Percentiles rank a stretch among this genome's conserved stretches.
Conservation (phyloP, 2,888 invertebrate genomes). For the Idaea straminata region DNA sequence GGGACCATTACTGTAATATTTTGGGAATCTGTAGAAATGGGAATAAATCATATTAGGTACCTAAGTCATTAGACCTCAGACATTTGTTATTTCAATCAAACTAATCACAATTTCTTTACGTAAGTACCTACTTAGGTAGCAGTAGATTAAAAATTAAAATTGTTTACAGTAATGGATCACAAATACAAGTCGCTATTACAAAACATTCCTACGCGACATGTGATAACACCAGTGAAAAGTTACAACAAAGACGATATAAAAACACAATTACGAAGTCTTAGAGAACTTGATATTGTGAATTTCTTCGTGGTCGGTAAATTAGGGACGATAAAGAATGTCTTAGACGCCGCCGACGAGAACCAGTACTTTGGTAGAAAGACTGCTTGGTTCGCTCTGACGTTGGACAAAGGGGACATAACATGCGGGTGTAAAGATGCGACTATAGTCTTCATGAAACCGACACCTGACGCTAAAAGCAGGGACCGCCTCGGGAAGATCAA, state of each 20-base stretch:
- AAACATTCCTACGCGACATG: conserved; percentile 94
- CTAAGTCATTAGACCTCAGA: too few relatives aligned
- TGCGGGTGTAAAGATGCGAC: conserved; percentile 89
- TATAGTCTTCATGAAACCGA: conserved; percentile 87
- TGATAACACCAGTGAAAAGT: conserved; percentile 85
- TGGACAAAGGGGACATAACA: conserved; percentile 86
- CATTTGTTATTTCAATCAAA: too few relatives aligned
- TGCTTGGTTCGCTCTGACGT: conserved; percentile 92
- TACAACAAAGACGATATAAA: conserved; percentile 82
- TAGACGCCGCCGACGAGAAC: conserved; percentile 86
- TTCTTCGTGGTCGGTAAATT: conserved; percentile 91
- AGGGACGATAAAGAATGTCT: conserved; percentile 84
- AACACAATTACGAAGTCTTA: conserved; percentile 85
- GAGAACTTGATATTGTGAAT: conserved; percentile 92
- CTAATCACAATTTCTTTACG: too few relatives aligned
- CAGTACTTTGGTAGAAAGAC: conserved; percentile 91
- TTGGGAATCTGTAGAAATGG: too few relatives aligned
- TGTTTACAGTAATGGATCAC: conserved; percentile 90
- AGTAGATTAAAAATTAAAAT: too few relatives aligned
- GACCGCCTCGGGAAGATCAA: conserved; percentile 85
- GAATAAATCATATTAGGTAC: too few relatives aligned
- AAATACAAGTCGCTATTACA: conserved; percentile 94
- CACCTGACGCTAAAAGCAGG: conserved; percentile 83
- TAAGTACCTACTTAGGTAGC: too few relatives aligned
- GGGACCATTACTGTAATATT: too few relatives aligned